These are phyloP conservation scores for Catocala sponsa DNA, from an alignment of 2,888 invertebrate species.

Conservation along the genomic window DNA sequence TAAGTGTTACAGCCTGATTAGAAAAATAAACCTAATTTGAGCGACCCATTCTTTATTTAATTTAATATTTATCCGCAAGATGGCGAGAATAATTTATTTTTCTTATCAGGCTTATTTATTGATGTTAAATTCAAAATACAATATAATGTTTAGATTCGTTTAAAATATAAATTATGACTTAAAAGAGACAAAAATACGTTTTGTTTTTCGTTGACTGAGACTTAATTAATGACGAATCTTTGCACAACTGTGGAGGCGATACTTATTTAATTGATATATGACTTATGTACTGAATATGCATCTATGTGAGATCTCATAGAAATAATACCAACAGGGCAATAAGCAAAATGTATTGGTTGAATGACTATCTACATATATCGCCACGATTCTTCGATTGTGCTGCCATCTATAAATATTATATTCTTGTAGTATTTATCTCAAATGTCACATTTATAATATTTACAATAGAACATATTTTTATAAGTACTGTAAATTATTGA, in stretches of 20 bases:
- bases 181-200: neutral
- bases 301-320: slow-evolving; percentile 27
- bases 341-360: neutral
- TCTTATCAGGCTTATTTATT: neutral
- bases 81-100: neutral
- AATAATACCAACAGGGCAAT: slow-evolving; percentile 4
- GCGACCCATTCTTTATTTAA: too few species aligned
- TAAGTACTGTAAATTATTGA: neutral
- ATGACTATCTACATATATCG: neutral
- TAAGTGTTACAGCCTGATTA: slow-evolving; percentile 1
- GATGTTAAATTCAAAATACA: slow-evolving; percentile 1
- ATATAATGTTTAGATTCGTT: slow-evolving; percentile 3
- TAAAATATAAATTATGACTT: neutral
- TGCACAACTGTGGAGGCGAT: slow-evolving; percentile 21
- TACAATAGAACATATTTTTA: neutral
- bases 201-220: slow-evolving; percentile 40
- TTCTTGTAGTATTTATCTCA: slow-evolving; percentile 2
- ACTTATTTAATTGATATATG: slow-evolving; percentile 34
- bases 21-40: neutral
- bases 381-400: slow-evolving; percentile 9
- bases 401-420: slow-evolving; percentile 13
- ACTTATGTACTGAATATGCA: slow-evolving; percentile 3
- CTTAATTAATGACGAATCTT: slow-evolving; percentile 47
- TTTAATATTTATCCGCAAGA: too few species aligned
- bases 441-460: neutral